These are phyloP conservation scores for Ethmia dodecea DNA, from an alignment of 2,888 invertebrate genomes.

Conservation along the genomic window DNA sequence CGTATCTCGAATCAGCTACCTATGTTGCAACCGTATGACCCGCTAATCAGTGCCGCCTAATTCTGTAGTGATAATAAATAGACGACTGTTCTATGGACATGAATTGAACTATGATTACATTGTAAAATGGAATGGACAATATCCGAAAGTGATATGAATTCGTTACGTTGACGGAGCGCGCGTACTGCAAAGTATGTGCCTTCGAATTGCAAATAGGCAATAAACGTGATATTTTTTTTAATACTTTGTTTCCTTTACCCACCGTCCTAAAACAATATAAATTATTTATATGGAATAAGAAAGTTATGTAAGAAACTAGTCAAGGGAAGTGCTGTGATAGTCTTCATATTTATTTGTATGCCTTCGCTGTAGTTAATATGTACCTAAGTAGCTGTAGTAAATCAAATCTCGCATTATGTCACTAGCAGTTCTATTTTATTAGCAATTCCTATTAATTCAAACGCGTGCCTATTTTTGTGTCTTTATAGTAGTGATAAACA, in stretches of 20 bases:
- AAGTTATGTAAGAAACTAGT: no score
- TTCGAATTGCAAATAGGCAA: constrained; percentile 74
- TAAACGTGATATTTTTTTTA: constrained; percentile 73
- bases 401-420: no score
- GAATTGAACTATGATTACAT: no score
- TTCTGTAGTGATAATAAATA: constrained; percentile 36
- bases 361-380: no score
- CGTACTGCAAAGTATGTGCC: constrained; percentile 69
- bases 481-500: constrained; percentile 17
- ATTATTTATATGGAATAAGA: no score
- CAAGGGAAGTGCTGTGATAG: no score
- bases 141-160: constrained; percentile 41
- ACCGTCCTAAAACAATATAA: no score
- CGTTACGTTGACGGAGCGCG: constrained; percentile 72
- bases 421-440: no score
- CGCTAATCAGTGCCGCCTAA: constrained; percentile 66
- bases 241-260: constrained; percentile 35
- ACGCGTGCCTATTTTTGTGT: constrained; percentile 4
- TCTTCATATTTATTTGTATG: no score
- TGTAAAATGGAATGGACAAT: constrained; percentile 38
- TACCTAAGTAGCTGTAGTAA: no score
- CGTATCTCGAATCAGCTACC: constrained; percentile 41
- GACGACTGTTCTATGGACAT: constrained; percentile 54
- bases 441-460: constrained; percentile 3
- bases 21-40: constrained; percentile 63